Base-by-base conservation (phyloP, 2,888 invertebrate species). In the Drosophila lutescens region DNA sequence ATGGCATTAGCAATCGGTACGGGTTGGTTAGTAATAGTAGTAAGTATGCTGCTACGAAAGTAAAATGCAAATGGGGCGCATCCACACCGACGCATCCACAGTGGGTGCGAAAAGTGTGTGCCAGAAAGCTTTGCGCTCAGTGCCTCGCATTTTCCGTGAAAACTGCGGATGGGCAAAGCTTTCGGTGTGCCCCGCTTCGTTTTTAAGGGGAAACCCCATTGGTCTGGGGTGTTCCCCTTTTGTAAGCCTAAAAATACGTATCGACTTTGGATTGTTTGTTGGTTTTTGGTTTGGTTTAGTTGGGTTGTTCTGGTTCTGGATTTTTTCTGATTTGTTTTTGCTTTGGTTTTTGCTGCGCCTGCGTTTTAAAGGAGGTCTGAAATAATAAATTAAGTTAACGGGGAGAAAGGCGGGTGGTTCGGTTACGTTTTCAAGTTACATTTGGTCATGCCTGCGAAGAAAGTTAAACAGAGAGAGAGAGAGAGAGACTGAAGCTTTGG, bases 241-340 rank as follows among this genome's bases (percentile, higher is more conserved):
- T 78, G 50, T 78, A 90, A 91, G 91, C 91, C 91, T 91, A 91
- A 91, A 91, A 91, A 91, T 91, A 91, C 91, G 91, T 91, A 91
- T 91, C 90, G 91, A 91, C 91, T 91, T 91, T 91, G 91, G 91
- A 91, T 80, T 84, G 78, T 80, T 77, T 83, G 53, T 77, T 79
- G 78, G 73, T 73, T 76, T 71, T 76, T 51, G 40, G 23, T 62
- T 73, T 58, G 54, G 53, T 62, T 59, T 50, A 26, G 50, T 65
- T 72, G 62, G 62, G 62, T 67, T 46, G 46, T 67, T 66, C 68
- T 66, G 68, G 67, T 67, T 67, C 20, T 58, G 54, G 53, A 20
- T 43, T 38, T 38, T 36, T 38, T 38, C 15, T 20, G 20, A 20
- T 49, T 36, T 15, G 23, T 57, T 51, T 36, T 8, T 26, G 26